Conservation (phyloP, 53 echinoderm and acorn worm species). For the Paracentrotus lividus region DNA sequence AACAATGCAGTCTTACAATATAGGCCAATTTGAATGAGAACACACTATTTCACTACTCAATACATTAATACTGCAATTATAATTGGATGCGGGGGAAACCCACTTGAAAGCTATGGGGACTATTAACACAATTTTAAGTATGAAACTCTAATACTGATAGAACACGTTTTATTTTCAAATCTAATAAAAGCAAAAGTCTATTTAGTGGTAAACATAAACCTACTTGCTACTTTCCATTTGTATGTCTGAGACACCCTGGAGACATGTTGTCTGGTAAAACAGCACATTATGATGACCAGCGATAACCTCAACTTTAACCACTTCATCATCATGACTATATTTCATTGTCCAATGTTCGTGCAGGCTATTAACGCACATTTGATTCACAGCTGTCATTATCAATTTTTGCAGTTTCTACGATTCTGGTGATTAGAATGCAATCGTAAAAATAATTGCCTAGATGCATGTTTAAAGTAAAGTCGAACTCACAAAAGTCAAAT, state of each 20-base stretch:
- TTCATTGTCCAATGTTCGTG: background rate
- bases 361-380: background rate
- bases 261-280: background rate
- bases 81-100: too few species aligned
- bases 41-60: too few species aligned
- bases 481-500: too few species aligned
- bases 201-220: background rate
- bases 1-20: too few species aligned
- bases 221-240: background rate
- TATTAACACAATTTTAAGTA: too few species aligned
- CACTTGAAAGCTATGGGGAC: too few species aligned
- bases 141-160: too few species aligned
- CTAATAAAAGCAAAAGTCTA: background rate
- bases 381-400: background rate
- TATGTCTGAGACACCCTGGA: background rate
- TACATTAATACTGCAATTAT: too few species aligned
- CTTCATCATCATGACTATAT: background rate
- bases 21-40: too few species aligned
- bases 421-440: background rate
- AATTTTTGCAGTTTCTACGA: background rate
- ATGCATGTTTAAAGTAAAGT: background rate
- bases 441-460: too few species aligned
- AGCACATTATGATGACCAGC: slow-evolving; percentile 19
- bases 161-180: background rate
- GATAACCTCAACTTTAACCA: background rate